Percentiles rank a stretch among this genome's conserved stretches.
These are phyloP conservation scores for Bombus polaris DNA, from an alignment of 1,140 invertebrate species.

Conservation along the genomic window DNA sequence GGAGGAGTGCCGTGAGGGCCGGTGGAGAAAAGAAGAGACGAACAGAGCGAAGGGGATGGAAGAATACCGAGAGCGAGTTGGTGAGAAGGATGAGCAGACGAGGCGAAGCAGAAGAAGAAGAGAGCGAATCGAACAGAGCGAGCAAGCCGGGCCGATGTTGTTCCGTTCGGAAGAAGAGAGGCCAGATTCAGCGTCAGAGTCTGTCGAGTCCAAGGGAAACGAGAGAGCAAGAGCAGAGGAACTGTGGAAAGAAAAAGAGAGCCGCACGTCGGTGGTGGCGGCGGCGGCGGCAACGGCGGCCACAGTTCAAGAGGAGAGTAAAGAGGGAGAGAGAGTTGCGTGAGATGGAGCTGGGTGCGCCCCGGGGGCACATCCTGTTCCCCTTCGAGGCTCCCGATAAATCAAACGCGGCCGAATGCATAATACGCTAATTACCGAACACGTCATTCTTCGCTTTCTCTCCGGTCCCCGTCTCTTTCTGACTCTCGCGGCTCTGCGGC, in stretches of 20 bases:
- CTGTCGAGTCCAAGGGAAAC: constrained; percentile 14
- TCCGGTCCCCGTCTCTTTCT: constrained; percentile 21
- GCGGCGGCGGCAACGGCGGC: not conserved
- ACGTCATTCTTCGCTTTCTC: constrained; percentile 67
- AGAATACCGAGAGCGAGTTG: constrained; percentile 50
- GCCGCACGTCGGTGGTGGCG: constrained; percentile 36
- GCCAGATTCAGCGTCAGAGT: constrained; percentile 23
- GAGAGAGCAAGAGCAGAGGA: constrained; percentile 32
- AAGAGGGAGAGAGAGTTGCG: constrained; percentile 57
- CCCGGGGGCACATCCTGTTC: constrained; percentile 70
- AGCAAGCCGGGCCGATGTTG: not conserved
- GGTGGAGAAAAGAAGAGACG: constrained; percentile 43
- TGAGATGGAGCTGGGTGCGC: constrained; percentile 72
- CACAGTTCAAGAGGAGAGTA: constrained; percentile 9
- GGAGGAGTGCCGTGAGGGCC: constrained; percentile 27
- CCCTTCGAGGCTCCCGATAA: constrained; percentile 68
- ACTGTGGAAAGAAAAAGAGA: constrained; percentile 27
- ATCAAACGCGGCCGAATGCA: constrained; percentile 72
- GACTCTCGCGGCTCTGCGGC: not conserved
- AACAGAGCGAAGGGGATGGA: not conserved
- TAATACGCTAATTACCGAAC: constrained; percentile 72
- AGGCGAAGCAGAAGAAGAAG: constrained; percentile 14
- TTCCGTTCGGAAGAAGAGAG: constrained; percentile 36
- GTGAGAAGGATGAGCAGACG: constrained; percentile 61
- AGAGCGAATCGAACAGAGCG: not conserved